Evolutionary conservation across 2,797 vertebrate species (phyloP), one percentile per base, ranked within the genome.

Genomic region (Mormyrus proboscirostris): DNA sequence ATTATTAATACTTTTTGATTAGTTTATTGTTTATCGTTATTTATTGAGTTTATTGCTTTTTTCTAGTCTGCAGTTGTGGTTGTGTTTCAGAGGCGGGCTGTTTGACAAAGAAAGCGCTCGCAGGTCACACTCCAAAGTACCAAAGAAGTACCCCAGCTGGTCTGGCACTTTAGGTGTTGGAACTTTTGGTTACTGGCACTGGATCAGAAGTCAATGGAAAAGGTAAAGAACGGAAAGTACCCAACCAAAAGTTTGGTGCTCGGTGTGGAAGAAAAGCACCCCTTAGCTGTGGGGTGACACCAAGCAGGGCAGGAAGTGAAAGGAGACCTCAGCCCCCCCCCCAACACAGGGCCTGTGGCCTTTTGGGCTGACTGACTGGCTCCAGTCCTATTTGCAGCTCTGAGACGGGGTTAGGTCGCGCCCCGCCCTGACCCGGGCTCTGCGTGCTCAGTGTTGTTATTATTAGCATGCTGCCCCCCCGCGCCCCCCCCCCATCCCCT

Each of bases 381-480:
- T 95, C 92, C 90, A 91, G 96, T 95, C 96, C 97, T 97, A 93
- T 95, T 95, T 97, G 95, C 96, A 96, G 93, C 92, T 89, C 94
- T 95, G 95, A 96, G 93, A 96, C 94, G 93, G 95, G 95, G 62
- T 25, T 95, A 93, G 94, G 95, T 95, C 95, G 95, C 89, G 90
- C 90, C 94, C 93, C 94, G 93, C 94, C 95, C 91, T 97, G 97
- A 98, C 98, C 97, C 95, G 92, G 92, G 95, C 94, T 93, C 95
- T 88, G 91, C 95, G 96, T 94, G 95, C 95, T 98, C 96, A 97
- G 97, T 97, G 97, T 97, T 98, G 96, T 99, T 98, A 97, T 97
- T 98, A 98, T 97, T 97, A 96, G 96, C 92, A 93, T 93, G 93
- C 91, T 90, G 90, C 95, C 97, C 93, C 95, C 92, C n/a, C n/a